Base-by-base conservation (phyloP, 2,888 invertebrate species). In the Polia nebulosa region DNA sequence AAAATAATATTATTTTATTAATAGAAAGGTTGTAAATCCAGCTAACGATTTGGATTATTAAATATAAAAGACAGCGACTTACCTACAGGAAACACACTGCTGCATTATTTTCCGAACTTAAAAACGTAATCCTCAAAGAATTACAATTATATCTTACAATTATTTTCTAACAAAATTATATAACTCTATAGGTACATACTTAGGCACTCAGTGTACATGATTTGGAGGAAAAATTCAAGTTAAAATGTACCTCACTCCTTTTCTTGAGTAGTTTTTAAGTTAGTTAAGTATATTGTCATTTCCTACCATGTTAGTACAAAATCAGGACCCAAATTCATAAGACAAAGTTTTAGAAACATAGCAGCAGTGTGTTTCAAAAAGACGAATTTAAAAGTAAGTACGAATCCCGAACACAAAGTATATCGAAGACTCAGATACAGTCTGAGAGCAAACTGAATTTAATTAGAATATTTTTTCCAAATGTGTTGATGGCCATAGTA, bases 1-100 rank as follows among this genome's bases (percentile, higher is more conserved):
- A 95, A 95, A 95, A 95, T 95, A 94, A 93, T 86, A 80, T 88
- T 32, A 32, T 52, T 52, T 88, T 88, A 86, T 77, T 84, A 59
- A 79, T 65, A 72, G 52, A 65, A 63, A 75, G 34, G 41, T 79
- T 60, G 25, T 76, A 27, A 41, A 55, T 55, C 52, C 73, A 72
- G 58, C 55, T 72, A 66, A 67, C 74, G 65, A 69, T 77, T 72
- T 65, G 62, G 60, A 63, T 81, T 66, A 72, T 64, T 57, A 61
- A 27, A 64, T 69, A 67, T n/a, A 60, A 60, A 56, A 59, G n/a
- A 61, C 49, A 60, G 57, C 39, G 60, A 75, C 45, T 61, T 75
- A 70, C n/a, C 41, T 36, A 32, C 27, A 32, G 1, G 22, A 39
- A 58, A 73, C 78, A 83, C 81, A 83, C 78, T 83, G 78, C 81